Evolutionary conservation across 1,140 invertebrate species (phyloP).

Genomic region (Paraescarpia echinospica): DNA sequence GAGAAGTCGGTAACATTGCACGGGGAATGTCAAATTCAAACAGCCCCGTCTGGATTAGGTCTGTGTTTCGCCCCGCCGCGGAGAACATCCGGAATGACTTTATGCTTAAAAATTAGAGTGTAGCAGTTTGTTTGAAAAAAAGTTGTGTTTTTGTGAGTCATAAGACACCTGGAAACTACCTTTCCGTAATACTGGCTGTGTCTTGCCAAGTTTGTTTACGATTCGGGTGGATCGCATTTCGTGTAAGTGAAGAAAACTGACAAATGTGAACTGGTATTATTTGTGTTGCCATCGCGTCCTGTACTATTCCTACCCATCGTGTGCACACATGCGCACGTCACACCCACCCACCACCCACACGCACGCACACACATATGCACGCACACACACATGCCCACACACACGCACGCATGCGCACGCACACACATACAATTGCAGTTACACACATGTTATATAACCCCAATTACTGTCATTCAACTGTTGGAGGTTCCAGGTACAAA

Average conservation of each 20-base stretch:
- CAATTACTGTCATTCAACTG: not conserved
- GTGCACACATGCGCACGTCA: too few species aligned
- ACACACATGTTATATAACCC: not conserved
- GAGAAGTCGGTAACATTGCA: not conserved
- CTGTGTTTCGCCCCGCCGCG: not conserved
- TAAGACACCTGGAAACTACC: too few species aligned
- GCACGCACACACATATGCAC: too few species aligned
- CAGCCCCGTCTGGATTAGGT: not conserved
- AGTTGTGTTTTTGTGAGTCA: not conserved
- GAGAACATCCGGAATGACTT: not conserved
- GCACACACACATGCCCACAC: too few species aligned
- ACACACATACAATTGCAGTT: too few species aligned
- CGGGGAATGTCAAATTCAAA: not conserved
- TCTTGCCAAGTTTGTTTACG: not conserved
- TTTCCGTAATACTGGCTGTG: not conserved
- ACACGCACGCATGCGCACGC: too few species aligned
- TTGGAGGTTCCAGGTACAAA: not conserved
- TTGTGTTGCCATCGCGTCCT: too few species aligned
- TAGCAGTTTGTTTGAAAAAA: too few species aligned
- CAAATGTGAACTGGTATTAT: too few species aligned
- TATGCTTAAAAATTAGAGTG: too few species aligned
- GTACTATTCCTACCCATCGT: too few species aligned
- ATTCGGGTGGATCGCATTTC: not conserved
- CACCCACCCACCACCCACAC: too few species aligned
- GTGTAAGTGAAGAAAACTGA: not conserved